Conservation (phyloP, 2,113 vertebrate genomes). For the Dasypus novemcinctus region DNA sequence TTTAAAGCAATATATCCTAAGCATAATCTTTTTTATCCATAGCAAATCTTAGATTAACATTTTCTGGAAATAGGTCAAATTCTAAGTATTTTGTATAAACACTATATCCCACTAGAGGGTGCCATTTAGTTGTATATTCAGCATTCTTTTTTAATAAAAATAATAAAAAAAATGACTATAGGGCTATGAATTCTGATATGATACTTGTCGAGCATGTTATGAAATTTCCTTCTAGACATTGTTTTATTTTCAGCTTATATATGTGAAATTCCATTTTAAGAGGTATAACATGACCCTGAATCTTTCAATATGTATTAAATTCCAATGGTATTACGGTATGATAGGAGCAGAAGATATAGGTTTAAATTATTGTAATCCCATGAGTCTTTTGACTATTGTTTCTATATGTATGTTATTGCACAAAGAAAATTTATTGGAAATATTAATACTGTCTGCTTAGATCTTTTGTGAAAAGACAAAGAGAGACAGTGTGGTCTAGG, state of each 20-base stretch:
- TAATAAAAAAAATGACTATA: background rate
- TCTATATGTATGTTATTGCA: slow-evolving; percentile 63
- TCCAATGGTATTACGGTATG: slow-evolving; percentile 32
- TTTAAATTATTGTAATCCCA: slow-evolving; percentile 80
- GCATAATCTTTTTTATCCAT: background rate
- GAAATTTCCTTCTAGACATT: slow-evolving; percentile 80
- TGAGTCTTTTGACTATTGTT: slow-evolving; percentile 70
- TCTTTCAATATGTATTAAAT: slow-evolving; percentile 77
- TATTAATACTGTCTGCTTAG: slow-evolving; percentile 65
- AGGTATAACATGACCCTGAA: slow-evolving; percentile 76
- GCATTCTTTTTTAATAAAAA: slow-evolving; percentile 29
- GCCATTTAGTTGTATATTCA: slow-evolving; percentile 78
- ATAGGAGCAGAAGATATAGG: slow-evolving; percentile 67
- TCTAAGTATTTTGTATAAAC: background rate
- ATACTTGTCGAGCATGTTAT: slow-evolving; percentile 75
- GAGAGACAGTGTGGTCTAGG: background rate
- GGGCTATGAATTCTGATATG: slow-evolving; percentile 71
- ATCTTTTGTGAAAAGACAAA: slow-evolving; percentile 59
- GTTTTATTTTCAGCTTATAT: slow-evolving; percentile 83
- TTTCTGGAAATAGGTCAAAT: slow-evolving; percentile 41
- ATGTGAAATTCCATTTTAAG: slow-evolving; percentile 84
- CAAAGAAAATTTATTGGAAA: slow-evolving; percentile 76
- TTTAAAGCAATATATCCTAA: background rate
- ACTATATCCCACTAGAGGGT: slow-evolving; percentile 77
- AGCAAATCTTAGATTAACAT: background rate